Conservation (phyloP, 1,140 invertebrate genomes). For the Phocides pigmalion region DNA sequence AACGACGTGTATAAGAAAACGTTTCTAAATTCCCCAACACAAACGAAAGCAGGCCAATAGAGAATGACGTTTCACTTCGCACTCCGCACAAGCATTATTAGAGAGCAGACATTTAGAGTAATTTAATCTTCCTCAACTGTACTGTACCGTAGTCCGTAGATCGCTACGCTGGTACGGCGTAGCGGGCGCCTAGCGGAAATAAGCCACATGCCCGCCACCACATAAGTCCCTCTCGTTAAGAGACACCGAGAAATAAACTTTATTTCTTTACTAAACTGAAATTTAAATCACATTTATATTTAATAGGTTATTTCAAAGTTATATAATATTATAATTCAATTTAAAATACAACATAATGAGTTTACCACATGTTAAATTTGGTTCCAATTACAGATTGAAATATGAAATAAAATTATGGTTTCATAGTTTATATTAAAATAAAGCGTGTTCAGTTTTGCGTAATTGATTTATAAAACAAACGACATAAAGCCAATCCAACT, state of each 20-base stretch:
- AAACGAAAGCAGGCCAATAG: conserved; percentile 36
- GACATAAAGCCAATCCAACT: too few relatives aligned
- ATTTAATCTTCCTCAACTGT: conserved; percentile 55
- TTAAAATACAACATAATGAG: too few relatives aligned
- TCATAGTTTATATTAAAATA: too few relatives aligned
- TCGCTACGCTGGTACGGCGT: conserved; percentile 17
- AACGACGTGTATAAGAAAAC: neutral
- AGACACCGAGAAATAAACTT: conserved; percentile 16
- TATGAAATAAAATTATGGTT: too few relatives aligned
- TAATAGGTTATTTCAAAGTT: too few relatives aligned
- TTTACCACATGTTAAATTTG: too few relatives aligned
- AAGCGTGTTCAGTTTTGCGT: too few relatives aligned
- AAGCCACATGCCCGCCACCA: conserved; percentile 40
- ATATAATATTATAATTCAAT: too few relatives aligned
- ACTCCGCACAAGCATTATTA: conserved; percentile 20
- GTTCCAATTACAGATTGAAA: too few relatives aligned
- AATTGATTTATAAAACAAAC: too few relatives aligned
- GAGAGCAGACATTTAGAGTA: conserved; percentile 52
- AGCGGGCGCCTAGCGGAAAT: conserved; percentile 26
- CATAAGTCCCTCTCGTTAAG: conserved; percentile 25
- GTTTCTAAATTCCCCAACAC: conserved; percentile 9
- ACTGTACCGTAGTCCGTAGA: conserved; percentile 15
- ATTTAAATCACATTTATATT: too few relatives aligned
- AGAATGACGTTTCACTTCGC: conserved; percentile 34
- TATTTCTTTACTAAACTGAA: neutral